Evolutionary conservation across 2,113 vertebrate genomes (phyloP), one percentile per base, ranked within the genome.

Genomic region (Neofelis nebulosa): DNA sequence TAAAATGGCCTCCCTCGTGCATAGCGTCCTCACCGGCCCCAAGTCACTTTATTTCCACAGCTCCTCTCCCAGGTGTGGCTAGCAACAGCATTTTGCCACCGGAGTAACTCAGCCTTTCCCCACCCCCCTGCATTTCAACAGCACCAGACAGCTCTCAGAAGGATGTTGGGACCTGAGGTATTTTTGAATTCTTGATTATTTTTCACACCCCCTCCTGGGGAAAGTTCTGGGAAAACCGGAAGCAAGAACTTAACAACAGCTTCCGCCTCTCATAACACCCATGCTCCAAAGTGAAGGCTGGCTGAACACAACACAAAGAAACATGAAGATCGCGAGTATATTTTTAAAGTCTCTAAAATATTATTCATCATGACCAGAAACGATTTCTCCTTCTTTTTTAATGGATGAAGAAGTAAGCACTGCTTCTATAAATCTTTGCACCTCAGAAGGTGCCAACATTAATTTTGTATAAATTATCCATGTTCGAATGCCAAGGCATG

Each of bases 381-480:
- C 4, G 19, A 98, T 96, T 97, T 94, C 83, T 97, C 92, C 97
- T 93, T 91, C 19, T 89, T 95, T 95, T 92, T 94, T 88, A 82
- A 96, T 8, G 97, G 95, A 61, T 96, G 69, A 98, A 98, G 98
- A 98, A 85, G 27, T 95, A 97, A 97, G 78, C 85, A 45, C 96
- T 96, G 71, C 31, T 52, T 98, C 98, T 98, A 98, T 69, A 98
- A 98, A 98, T 98, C 98, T 97, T 85, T 5, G 69, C 96, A 96
- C 98, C 97, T 98, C 97, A 14, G 96, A 98, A 98, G 97, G 94
- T 86, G 98, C 97, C 98, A 98, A 96, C 97, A 96, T 98, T 98
- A 98, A 98, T 98, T 98, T 88, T 91, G 66, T 96, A 98, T 97
- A 97, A 98, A 98, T 98, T 98, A 98, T 98, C 98, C 92, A 36